These are phyloP conservation scores for Maniola hyperantus DNA, from an alignment of 2,888 invertebrate species.

Conservation along the genomic window DNA sequence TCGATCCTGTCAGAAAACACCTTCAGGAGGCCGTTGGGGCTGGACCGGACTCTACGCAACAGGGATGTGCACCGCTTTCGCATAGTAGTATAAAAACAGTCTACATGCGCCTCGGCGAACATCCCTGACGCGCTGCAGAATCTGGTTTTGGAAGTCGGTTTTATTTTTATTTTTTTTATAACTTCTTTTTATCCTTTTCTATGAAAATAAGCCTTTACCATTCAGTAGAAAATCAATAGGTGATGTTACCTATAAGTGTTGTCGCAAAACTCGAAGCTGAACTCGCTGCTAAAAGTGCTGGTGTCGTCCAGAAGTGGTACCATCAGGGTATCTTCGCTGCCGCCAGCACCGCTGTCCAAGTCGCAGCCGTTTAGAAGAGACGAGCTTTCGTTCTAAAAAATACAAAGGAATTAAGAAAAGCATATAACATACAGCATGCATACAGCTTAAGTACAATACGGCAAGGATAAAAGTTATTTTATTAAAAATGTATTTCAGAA, in stretches of 20 bases:
- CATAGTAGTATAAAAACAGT: too few species aligned
- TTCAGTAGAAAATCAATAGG: neutral
- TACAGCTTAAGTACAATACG: too few species aligned
- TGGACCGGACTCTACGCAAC: too few species aligned
- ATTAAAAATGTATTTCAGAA: neutral
- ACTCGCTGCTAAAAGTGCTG: constrained; percentile 85
- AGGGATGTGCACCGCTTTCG: too few species aligned
- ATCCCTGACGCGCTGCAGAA: too few species aligned
- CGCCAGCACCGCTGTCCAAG: constrained; percentile 78
- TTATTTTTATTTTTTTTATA: too few species aligned
- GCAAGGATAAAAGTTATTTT: neutral
- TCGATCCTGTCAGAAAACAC: too few species aligned
- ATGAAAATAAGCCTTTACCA: neutral
- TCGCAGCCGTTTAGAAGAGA: constrained; percentile 79
- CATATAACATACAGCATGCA: neutral
- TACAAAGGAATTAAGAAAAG: neutral
- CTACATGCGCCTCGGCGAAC: too few species aligned
- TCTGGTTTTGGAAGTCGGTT: too few species aligned
- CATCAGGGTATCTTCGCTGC: constrained; percentile 87
- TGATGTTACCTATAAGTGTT: constrained; percentile 87
- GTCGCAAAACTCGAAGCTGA: constrained; percentile 92
- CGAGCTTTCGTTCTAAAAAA: constrained; percentile 88
- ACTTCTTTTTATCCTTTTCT: too few species aligned
- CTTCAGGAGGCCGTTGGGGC: too few species aligned
- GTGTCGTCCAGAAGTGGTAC: constrained; percentile 86